Conservation (phyloP, 2,888 invertebrate genomes). For the Silvanus unidentatus region DNA sequence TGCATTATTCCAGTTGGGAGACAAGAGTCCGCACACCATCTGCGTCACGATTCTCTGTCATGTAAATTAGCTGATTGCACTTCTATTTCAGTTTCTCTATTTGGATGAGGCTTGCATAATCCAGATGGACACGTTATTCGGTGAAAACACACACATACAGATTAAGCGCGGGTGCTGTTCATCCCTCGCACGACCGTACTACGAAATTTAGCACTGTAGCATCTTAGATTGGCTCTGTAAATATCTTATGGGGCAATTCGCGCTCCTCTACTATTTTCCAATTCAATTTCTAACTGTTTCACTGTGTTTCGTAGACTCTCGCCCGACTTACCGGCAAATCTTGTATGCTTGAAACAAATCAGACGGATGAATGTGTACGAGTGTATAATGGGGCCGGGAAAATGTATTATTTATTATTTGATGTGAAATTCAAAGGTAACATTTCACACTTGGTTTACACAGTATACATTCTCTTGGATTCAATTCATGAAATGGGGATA, state of each 20-base stretch:
- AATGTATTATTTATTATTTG: no score
- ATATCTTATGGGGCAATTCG: slow-evolving; percentile 43
- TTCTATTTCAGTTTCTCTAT: slow-evolving; percentile 34
- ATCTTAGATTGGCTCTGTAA: slow-evolving; percentile 38
- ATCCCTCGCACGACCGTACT: no score
- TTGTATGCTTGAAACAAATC: slow-evolving; percentile 10
- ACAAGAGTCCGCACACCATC: slow-evolving; percentile 28
- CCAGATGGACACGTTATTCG: slow-evolving; percentile 14
- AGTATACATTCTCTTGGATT: no score
- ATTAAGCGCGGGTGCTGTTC: no score
- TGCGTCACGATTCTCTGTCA: slow-evolving; percentile 28
- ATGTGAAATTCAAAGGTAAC: no score
- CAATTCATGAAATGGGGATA: no score
- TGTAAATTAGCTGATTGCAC: slow-evolving; percentile 34
- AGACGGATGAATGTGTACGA: no score
- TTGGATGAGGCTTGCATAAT: slow-evolving; percentile 30
- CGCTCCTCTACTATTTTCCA: slow-evolving; percentile 34
- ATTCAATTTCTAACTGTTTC: slow-evolving; percentile 38
- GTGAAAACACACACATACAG: no score
- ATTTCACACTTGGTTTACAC: no score
- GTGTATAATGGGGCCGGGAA: no score
- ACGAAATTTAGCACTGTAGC: no score
- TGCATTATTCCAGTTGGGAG: slow-evolving; percentile 39
- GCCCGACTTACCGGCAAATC: slow-evolving; percentile 7
- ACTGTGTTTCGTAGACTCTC: slow-evolving; percentile 15